Evolutionary conservation across 2,888 invertebrate species (phyloP), one percentile per base, ranked within the genome.

Genomic region (Argyresthia albistria): DNA sequence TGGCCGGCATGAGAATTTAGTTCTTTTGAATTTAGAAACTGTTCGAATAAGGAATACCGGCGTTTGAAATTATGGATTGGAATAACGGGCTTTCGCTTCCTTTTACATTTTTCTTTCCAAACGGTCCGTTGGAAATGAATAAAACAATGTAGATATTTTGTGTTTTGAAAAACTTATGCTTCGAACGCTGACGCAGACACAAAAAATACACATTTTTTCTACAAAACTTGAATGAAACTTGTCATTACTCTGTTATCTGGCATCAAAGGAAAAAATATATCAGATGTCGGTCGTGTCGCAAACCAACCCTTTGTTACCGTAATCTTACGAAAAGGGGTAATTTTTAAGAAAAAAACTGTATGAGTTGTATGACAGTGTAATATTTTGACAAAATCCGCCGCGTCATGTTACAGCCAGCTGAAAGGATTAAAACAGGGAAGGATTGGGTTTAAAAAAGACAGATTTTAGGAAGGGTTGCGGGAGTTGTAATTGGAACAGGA

Each of bases 341-440:
- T 69, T 73, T 73, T 65, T 53, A 11, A 51, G 54, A 65, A 77
- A 79, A 76, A 62, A 69, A 63, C 66, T 64, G 66, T 25, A 25
- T 25, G 25, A 25, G 25, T 25, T 25, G 25, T 25, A 66, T 59
- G 60, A 70, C 72, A 67, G 70, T 70, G 72, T 77, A 84, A 86
- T 87, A 84, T 86, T 86, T 79, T 86, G 86, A 84, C 84, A 83
- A 86, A 84, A 82, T 51, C 69, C 70, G 71, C 73, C 65, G 78
- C 69, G 69, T 80, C 81, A 80, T 61, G 76, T 80, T 80, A 77
- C 81, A 55, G 65, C 65, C 66, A 58, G 73, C 62, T 66, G 69
- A 57, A 61, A 56, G 37, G 35, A 54, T 61, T 60, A 67, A 63
- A 60, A 39, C 3, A 11, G n/a, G 9, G 8, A 39, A 39, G n/a